Evolutionary conservation across 2,113 vertebrate genomes (phyloP).

Genomic region (Tragelaphus imberbis): DNA sequence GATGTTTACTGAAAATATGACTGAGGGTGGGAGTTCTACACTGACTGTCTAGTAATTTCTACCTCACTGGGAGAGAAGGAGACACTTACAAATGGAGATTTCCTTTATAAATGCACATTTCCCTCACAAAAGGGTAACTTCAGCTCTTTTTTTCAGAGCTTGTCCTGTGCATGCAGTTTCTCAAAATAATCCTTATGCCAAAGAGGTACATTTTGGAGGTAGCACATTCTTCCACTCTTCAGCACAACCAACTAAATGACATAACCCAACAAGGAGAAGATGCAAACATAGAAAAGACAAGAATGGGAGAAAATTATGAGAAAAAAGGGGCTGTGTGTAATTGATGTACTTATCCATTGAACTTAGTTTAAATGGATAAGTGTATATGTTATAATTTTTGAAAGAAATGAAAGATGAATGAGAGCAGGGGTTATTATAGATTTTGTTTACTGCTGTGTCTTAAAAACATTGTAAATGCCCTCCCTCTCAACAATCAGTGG

Average conservation of each 20-base stretch:
- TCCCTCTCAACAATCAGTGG: neutral
- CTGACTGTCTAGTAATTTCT: neutral
- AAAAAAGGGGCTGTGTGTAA: neutral
- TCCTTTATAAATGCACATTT: neutral
- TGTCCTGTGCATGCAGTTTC: neutral
- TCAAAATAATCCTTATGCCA: neutral
- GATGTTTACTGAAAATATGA: neutral
- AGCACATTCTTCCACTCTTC: neutral
- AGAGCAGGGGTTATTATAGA: neutral
- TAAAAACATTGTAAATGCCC: neutral
- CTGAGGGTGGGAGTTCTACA: neutral
- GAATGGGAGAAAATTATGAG: neutral
- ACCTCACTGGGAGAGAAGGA: neutral
- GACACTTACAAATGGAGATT: neutral
- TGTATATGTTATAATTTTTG: neutral
- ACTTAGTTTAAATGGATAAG: neutral
- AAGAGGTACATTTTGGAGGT: neutral
- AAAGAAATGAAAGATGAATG: neutral
- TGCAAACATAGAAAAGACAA: neutral
- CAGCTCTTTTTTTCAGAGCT: neutral
- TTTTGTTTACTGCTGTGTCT: neutral
- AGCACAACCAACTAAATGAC: neutral
- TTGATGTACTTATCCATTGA: neutral
- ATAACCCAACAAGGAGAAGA: neutral
- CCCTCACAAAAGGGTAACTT: neutral